Base-by-base conservation (phyloP, 2,113 vertebrate genomes). In the Heterotis niloticus region DNA sequence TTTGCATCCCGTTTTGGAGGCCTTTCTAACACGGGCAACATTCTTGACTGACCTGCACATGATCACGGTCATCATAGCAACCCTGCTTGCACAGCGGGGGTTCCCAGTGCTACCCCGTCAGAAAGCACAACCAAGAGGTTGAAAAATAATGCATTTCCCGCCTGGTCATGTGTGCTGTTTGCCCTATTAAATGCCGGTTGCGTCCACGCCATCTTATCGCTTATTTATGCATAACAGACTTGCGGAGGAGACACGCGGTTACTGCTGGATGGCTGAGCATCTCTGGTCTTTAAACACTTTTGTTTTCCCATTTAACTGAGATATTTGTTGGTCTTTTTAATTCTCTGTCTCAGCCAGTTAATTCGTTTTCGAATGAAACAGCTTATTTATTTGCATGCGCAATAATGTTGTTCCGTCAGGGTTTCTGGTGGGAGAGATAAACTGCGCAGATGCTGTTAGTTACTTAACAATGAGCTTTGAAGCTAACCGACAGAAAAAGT, bases 321-420 rank as follows among this genome's bases (percentile, higher is more conserved):
- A 78, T 60, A 65, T 77, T 70, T 57, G 1, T 56, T 20, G 12
- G 26, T 10, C 24, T 17, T 10, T 78, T 23, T 56, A 44, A 73
- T 74, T 44, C 23, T 44, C 78, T 60, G n/a, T 51, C 70, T 13
- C 23, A 44, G 23, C n/a, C 28, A 82, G 51, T 79, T 82, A 77
- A 82, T 69, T 77, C 54, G 62, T 68, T 80, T 68, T 79, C 64
- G 73, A 68, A 73, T 82, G 80, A 74, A 20, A 29, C 59, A 24
- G 60, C 51, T 78, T 77, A 75, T 75, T 79, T 78, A 70, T 80
- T 75, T 80, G 52, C 29, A 54, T 69, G 67, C 56, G 59, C 64
- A 26, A 60, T 57, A 18, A 28, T 59, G 76, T 78, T 73, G 17
- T 79, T 79, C 51, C n/a, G 56, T 51, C 62, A 51, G 0, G 1